Evolutionary conservation across 2,888 invertebrate species (phyloP).

Genomic region (Celastrina argiolus): DNA sequence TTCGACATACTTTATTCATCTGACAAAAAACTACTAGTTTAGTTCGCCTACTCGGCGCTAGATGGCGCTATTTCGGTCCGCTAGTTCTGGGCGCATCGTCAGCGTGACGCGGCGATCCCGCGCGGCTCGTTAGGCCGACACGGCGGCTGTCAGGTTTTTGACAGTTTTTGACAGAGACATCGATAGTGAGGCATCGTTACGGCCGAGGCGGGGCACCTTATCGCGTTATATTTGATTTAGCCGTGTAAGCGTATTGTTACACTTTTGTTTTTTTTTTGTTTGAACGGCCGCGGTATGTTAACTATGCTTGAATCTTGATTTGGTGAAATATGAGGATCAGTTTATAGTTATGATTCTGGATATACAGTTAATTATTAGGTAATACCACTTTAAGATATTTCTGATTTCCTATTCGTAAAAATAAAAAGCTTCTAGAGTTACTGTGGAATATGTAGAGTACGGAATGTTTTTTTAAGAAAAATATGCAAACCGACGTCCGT

Average conservation of each 20-base stretch:
- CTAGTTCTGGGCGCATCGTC: conserved; percentile 49
- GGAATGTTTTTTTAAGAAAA: background rate
- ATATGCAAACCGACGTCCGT: background rate
- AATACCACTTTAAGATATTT: background rate
- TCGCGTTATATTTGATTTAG: conserved; percentile 57
- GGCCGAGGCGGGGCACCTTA: conserved; percentile 65
- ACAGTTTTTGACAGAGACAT: conserved; percentile 77
- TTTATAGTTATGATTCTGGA: background rate
- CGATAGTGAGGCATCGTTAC: conserved; percentile 65
- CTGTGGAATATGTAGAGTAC: background rate
- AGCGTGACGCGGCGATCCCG: conserved; percentile 43
- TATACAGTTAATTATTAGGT: background rate
- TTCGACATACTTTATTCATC: too few relatives aligned
- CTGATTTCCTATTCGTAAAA: too few relatives aligned
- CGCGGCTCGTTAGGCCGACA: conserved; percentile 72
- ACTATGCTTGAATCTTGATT: background rate
- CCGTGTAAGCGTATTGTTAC: conserved; percentile 67
- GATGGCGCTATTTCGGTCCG: conserved; percentile 51
- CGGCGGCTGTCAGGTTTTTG: conserved; percentile 74
- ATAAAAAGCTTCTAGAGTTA: too few relatives aligned
- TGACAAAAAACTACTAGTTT: too few relatives aligned
- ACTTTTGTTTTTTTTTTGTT: conserved; percentile 47
- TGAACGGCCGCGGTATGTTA: background rate
- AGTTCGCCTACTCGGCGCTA: conserved; percentile 47
- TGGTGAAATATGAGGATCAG: background rate